Base-by-base conservation (phyloP, 2,797 vertebrate species). In the Ciconia nigra region DNA sequence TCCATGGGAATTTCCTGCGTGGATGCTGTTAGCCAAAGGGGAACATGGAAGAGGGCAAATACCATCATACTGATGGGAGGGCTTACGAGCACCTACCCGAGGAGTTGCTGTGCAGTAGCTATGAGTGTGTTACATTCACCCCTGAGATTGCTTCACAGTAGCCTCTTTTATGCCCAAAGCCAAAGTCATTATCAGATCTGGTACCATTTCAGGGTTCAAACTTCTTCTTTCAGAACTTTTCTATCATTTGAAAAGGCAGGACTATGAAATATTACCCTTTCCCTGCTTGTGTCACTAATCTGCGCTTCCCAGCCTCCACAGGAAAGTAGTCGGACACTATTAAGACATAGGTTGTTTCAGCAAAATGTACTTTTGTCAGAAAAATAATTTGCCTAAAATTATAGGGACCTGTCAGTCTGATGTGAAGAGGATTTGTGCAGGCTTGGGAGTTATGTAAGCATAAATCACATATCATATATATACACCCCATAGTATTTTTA, bases 331-430 rank as follows among this genome's bases (percentile, higher is more conserved):
- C 90, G 41, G 92, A 73, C 28, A 46, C 33, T 47, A 33, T 88
- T 93, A 71, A 83, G 55, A 95, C 90, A 89, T 8, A 82, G 4
- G 10, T 65, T 91, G 52, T 79, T 93, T 69, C 46, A 81, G 28
- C 39, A 81, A 94, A 94, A 96, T 79, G 76, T 35, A 81, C 55
- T 92, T 96, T 59, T 82, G 29, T 58, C 57, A 90, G 57, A 95
- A 87, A 85, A 96, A 76, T 0, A n/a, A 74, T 10, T 44, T 78
- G 12, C 85, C 79, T 86, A 63, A 93, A 90, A 77, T 96, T 52
- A 51, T 41, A 70, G 20, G 21, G 58, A 94, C 42, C 20, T 59
- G 42, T 85, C 72, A 86, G 12, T 39, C 72, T 94, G 70, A 58
- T 16, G 37, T 42, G 82, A 49, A 81, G 72, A 93, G 61, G 24